Evolutionary conservation across 2,113 vertebrate genomes (phyloP).

Genomic region (Hipposideros armiger): DNA sequence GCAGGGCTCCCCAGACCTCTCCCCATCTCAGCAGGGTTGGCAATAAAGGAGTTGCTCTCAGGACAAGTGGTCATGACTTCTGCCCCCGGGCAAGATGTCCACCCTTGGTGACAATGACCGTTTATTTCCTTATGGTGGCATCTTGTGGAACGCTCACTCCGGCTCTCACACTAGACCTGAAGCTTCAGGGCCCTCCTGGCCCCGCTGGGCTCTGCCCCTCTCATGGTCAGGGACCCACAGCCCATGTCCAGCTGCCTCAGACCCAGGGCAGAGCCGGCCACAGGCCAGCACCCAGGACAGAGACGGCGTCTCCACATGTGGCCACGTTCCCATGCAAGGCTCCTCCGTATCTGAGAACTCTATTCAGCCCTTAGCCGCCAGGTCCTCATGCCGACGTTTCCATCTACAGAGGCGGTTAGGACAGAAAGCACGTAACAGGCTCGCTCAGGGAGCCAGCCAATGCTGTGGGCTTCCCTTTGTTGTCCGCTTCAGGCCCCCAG

Average conservation of each 20-base stretch:
- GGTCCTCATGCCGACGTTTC: rapidly evolving
- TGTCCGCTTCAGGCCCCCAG: neutral
- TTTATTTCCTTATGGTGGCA: neutral
- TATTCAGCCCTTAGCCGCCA: neutral
- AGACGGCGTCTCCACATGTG: rapidly evolving
- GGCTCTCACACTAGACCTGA: neutral
- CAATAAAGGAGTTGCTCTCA: rapidly evolving
- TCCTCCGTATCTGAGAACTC: rapidly evolving
- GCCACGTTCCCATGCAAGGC: rapidly evolving
- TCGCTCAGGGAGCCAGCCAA: rapidly evolving
- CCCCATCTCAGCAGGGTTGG: neutral
- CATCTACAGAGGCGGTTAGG: rapidly evolving
- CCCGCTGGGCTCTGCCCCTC: rapidly evolving
- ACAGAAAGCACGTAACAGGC: rapidly evolving
- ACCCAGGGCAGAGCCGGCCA: neutral
- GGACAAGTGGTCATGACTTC: rapidly evolving
- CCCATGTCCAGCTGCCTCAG: rapidly evolving
- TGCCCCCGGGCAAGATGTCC: neutral
- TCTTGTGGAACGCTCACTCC: rapidly evolving
- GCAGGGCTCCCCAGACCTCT: rapidly evolving
- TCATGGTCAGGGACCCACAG: rapidly evolving
- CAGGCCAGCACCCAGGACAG: too few species aligned
- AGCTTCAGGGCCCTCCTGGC: rapidly evolving
- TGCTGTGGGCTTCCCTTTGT: rapidly evolving
- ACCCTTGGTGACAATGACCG: neutral